Evolutionary conservation across 2,888 invertebrate genomes (phyloP).

Genomic region (Amphipoea lucens): DNA sequence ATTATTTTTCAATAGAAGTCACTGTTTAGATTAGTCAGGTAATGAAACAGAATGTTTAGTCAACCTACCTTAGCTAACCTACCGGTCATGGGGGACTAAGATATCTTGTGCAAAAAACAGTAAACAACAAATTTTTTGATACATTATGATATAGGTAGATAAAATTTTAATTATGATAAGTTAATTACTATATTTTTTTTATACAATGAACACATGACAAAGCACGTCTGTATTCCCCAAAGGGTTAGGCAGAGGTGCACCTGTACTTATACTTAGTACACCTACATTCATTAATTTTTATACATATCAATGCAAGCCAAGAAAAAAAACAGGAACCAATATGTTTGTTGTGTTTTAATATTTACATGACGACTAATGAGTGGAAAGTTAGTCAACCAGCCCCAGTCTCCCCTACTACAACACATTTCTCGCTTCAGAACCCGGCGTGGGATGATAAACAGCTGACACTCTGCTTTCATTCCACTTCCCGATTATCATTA

Average conservation of each 20-base stretch:
- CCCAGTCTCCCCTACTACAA: conserved; percentile 31
- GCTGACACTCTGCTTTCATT: conserved; percentile 56
- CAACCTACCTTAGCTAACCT: neutral
- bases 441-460: conserved; percentile 61
- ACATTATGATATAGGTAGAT: neutral
- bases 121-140: neutral
- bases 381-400: neutral
- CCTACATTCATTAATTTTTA: neutral
- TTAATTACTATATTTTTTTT: neutral
- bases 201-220: neutral
- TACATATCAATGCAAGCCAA: neutral
- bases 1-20: neutral
- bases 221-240: no score
- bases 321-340: neutral
- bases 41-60: neutral
- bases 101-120: neutral
- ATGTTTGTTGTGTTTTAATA: neutral
- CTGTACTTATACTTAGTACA: neutral
- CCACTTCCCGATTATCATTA: conserved; percentile 48
- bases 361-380: neutral
- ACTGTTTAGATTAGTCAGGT: neutral
- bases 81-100: neutral
- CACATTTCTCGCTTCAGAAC: conserved; percentile 60
- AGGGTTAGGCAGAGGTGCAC: no score
- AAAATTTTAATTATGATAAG: no score